phyloP scores from a whole-genome alignment of 2,888 invertebrate genomes.

The Argyresthia goedartella region DNA sequence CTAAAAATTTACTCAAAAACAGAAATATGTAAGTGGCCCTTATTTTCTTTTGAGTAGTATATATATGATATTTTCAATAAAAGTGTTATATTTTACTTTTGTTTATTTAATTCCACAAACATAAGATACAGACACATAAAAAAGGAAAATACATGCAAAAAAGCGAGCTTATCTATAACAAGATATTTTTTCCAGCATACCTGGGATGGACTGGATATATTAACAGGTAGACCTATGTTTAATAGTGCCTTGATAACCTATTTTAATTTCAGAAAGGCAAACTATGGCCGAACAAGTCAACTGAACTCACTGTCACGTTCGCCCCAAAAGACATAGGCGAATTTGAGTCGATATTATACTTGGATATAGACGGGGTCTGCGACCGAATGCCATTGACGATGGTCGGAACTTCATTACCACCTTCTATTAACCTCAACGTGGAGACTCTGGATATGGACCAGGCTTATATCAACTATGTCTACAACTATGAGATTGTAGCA shows the following conservation, averaged over 20 bases:
- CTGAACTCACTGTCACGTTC: constrained; percentile 68
- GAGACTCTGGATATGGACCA: constrained; percentile 68
- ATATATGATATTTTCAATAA: no score
- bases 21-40: no score
- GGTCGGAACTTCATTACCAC: constrained; percentile 69
- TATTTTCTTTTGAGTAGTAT: no score
- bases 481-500: constrained; percentile 72
- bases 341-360: constrained; percentile 59
- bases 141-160: no score
- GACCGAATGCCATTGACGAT: constrained; percentile 64
- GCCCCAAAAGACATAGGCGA: constrained; percentile 62
- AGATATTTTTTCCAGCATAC: no score
- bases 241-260: not conserved
- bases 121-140: no score
- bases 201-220: no score
- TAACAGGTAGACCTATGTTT: no score
- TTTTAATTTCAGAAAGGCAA: constrained; percentile 59
- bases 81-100: no score
- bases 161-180: no score
- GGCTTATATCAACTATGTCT: constrained; percentile 69
- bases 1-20: no score
- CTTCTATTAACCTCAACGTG: constrained; percentile 65
- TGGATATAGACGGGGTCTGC: constrained; percentile 70
- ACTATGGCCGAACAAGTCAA: constrained; percentile 68
- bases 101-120: no score